phyloP scores from a whole-genome alignment of 2,113 vertebrate genomes.

The Halichoerus grypus region DNA sequence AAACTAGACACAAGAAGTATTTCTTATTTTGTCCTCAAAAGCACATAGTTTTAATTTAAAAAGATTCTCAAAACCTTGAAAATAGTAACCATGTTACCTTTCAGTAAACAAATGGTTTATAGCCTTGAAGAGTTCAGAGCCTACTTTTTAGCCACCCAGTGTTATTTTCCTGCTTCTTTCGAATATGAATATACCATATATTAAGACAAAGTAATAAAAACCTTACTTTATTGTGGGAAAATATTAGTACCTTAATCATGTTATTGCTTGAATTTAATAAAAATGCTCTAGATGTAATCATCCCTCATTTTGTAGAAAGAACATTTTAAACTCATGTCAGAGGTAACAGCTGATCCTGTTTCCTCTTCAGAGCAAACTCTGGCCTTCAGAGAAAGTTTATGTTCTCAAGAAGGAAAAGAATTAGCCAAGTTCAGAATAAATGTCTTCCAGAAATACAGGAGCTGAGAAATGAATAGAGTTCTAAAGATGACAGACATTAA shows the following conservation, averaged over 20 bases:
- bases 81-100: not conserved
- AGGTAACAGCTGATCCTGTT: not conserved
- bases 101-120: not conserved
- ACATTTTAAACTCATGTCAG: not conserved
- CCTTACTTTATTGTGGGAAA: not conserved
- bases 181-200: conserved; percentile 5
- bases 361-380: not conserved
- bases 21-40: not conserved
- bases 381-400: not conserved
- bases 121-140: not conserved
- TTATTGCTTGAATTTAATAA: conserved; percentile 54
- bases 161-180: conserved; percentile 3
- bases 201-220: conserved; percentile 34
- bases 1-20: not conserved
- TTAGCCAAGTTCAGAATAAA: conserved; percentile 2
- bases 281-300: not conserved
- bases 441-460: not conserved
- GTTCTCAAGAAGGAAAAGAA: conserved; percentile 3
- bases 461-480: not conserved
- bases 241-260: conserved; percentile 9
- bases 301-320: not conserved
- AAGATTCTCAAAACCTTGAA: not conserved
- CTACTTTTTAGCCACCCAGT: not conserved
- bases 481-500: not conserved
- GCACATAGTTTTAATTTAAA: conserved; percentile 34